Evolutionary conservation across 1,140 invertebrate genomes (phyloP).

Genomic region (Cepaea nemoralis): DNA sequence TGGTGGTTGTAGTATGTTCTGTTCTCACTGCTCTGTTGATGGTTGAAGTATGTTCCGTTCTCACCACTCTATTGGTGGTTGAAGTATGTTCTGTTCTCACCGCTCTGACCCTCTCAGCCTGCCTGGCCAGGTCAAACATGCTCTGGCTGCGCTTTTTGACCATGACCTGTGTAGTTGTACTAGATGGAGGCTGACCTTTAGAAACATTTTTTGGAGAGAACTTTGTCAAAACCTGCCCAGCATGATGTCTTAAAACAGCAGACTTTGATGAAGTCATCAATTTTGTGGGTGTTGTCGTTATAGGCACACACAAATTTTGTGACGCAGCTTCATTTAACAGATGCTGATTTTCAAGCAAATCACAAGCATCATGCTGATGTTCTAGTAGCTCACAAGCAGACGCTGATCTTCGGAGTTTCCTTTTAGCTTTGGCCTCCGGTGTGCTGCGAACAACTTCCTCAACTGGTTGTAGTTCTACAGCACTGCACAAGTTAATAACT

Average conservation of each 20-base stretch:
- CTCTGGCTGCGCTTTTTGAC: constrained; percentile 16
- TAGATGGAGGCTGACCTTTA: background rate
- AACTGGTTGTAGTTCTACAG: background rate
- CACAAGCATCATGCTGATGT: no score
- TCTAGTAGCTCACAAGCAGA: background rate
- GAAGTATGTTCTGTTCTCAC: background rate
- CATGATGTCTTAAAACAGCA: background rate
- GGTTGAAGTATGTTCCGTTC: no score
- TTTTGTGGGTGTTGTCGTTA: background rate
- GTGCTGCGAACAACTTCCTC: background rate
- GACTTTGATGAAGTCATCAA: background rate
- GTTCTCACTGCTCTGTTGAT: no score
- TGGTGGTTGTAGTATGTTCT: no score
- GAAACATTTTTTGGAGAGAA: background rate
- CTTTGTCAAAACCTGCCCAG: background rate
- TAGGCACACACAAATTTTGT: background rate
- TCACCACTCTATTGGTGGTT: background rate
- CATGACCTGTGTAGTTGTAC: background rate
- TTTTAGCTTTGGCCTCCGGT: background rate
- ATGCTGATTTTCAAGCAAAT: constrained; percentile 5
- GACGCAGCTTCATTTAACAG: no score
- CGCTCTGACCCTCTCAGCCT: background rate
- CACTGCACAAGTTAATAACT: background rate
- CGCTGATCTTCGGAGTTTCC: constrained; percentile 13
- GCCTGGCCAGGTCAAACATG: background rate